These are phyloP conservation scores for Himalopsyche phryganea DNA, from an alignment of 1,140 invertebrate species.

Conservation along the genomic window DNA sequence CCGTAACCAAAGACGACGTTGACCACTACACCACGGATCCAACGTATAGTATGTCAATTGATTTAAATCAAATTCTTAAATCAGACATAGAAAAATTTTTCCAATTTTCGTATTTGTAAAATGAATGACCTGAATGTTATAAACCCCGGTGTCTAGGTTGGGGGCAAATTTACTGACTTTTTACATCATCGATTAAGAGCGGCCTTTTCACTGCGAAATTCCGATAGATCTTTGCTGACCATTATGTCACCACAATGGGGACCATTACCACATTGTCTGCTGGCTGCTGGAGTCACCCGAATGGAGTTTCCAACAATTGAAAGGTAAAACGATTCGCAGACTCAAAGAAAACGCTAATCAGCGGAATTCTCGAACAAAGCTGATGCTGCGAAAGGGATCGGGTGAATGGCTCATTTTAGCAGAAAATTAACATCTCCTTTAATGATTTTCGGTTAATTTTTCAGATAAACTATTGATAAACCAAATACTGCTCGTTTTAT, in stretches of 20 bases:
- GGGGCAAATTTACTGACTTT: too few relatives aligned
- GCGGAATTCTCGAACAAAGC: slow-evolving; percentile 2
- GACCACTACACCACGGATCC: too few relatives aligned
- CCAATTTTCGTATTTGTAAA: neutral
- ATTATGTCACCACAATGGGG: slow-evolving; percentile 1
- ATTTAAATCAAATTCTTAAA: too few relatives aligned
- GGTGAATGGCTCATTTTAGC: neutral
- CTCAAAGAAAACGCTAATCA: slow-evolving; percentile 3
- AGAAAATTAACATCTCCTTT: neutral
- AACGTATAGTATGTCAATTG: too few relatives aligned
- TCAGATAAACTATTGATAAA: neutral
- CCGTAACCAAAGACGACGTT: too few relatives aligned
- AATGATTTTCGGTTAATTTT: neutral
- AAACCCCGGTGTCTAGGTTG: neutral
- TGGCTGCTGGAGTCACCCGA: neutral
- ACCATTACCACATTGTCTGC: slow-evolving; percentile 1
- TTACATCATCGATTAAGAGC: neutral
- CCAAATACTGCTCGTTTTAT: neutral
- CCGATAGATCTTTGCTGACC: neutral
- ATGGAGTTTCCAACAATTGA: neutral
- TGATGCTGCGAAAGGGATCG: neutral
- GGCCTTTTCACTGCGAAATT: neutral
- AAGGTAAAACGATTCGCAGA: neutral
- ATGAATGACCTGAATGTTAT: neutral
- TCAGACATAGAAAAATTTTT: too few relatives aligned